phyloP scores from a whole-genome alignment of 2,113 vertebrate genomes.

The Microtus montanus region DNA sequence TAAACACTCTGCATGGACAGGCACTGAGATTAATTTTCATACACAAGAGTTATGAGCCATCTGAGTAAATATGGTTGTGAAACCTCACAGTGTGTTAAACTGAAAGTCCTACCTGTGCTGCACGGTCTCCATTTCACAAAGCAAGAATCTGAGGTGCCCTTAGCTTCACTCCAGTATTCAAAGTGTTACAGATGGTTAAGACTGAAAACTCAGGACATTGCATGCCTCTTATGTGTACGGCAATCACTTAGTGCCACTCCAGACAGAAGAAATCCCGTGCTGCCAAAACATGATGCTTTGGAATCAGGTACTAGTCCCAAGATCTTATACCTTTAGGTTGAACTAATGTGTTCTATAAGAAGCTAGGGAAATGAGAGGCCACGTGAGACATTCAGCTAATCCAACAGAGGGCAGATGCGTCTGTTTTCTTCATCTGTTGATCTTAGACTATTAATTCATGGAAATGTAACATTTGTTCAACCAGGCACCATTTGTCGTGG shows the following conservation, averaged over 20 bases:
- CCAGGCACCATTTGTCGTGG: slow-evolving; percentile 54
- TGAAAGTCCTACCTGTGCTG: neutral
- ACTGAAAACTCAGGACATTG: neutral
- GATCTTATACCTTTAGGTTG: neutral
- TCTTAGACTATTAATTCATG: slow-evolving; percentile 75
- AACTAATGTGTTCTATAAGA: neutral
- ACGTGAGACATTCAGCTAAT: slow-evolving; percentile 46
- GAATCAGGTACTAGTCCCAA: neutral
- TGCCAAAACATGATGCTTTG: neutral
- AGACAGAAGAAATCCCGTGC: neutral
- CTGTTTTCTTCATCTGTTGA: slow-evolving; percentile 66
- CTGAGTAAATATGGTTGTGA: slow-evolving; percentile 82
- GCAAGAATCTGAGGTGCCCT: neutral
- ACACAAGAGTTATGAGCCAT: slow-evolving; percentile 89
- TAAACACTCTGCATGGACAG: neutral
- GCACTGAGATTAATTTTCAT: slow-evolving; percentile 2
- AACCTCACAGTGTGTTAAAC: neutral
- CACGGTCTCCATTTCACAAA: neutral
- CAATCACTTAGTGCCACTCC: neutral
- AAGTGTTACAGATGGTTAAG: neutral
- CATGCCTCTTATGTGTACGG: neutral
- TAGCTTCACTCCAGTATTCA: neutral
- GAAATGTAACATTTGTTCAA: slow-evolving; percentile 82
- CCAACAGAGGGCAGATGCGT: slow-evolving; percentile 63
- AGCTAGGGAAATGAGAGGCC: neutral